phyloP scores from a whole-genome alignment of 2,113 vertebrate genomes.

The Noctilio leporinus region DNA sequence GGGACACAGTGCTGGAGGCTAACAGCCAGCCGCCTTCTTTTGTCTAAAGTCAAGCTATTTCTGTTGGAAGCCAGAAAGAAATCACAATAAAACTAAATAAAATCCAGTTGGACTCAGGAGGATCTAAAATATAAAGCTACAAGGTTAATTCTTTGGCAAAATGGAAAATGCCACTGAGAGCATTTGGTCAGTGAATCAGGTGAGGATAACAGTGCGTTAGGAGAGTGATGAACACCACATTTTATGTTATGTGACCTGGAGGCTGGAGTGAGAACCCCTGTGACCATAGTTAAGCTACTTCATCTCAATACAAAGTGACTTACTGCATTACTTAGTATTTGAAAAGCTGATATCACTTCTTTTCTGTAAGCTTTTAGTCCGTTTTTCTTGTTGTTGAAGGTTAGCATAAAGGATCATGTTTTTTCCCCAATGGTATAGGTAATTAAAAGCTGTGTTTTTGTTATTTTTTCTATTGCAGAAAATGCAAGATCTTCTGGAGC shows the following conservation, averaged over 20 bases:
- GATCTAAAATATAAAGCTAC: neutral
- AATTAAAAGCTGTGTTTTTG: constrained; percentile 18
- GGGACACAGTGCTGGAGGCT: neutral
- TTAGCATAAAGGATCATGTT: neutral
- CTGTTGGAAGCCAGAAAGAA: neutral
- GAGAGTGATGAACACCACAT: neutral
- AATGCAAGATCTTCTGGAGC: constrained; percentile 54
- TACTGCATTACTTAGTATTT: neutral
- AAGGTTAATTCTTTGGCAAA: neutral
- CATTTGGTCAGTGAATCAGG: neutral
- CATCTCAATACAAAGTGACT: neutral
- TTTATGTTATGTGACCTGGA: too few species aligned
- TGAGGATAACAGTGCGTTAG: neutral
- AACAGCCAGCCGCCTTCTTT: neutral
- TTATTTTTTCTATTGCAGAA: constrained; percentile 57
- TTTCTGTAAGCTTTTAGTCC: neutral
- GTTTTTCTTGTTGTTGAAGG: neutral
- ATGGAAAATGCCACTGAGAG: neutral
- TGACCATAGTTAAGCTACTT: neutral
- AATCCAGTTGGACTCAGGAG: neutral
- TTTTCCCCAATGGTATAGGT: neutral
- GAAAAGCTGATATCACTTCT: neutral
- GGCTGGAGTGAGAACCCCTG: neutral
- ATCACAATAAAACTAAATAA: neutral
- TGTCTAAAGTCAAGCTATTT: neutral